Evolutionary conservation across 2,888 invertebrate genomes (phyloP), one percentile per base, ranked within the genome.

Genomic region (Argynnis bischoffii): DNA sequence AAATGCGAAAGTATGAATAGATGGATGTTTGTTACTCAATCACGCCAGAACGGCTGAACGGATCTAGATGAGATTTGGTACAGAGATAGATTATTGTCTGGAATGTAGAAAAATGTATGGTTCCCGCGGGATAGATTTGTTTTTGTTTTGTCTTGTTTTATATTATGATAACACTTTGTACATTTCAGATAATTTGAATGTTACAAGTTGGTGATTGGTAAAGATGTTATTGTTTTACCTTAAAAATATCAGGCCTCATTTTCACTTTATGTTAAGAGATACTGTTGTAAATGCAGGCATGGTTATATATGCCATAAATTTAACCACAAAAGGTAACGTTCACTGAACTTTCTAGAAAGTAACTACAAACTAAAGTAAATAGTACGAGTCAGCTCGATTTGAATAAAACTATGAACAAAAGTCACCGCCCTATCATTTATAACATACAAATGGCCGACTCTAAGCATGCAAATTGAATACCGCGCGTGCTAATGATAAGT

Each of bases 381-480:
- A 41, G 57, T 57, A 63, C 41, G 51, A 21, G 53, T 41, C 31
- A n/a, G 31, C 13, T 56, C 56, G 56, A 64, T 66, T 66, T 71
- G 72, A 71, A 72, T 72, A 69, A 73, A 72, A 73, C 73, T 71
- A 72, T 74, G 68, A 72, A 71, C 73, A 71, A 63, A 46, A 71
- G 63, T 69, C 64, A 77, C 87, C 85, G 87, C 84, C 81, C 79
- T 84, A 76, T 84, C 79, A 87, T 87, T 83, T 80, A 77, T 77
- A 72, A 74, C 75, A 70, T 73, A 74, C 69, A 61, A 71, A 74
- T 72, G 72, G 46, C 31, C 77, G 74, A 79, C 80, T 81, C 79
- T 71, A 75, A 73, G 75, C 77, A 84, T 86, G 83, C 81, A 83
- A 84, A 87, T 85, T 73, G 71, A 74, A 71, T 71, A 73, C 71